Percentiles rank a stretch among this genome's conserved stretches.
Evolutionary conservation across 2,797 vertebrate genomes (phyloP).

Genomic region (Pangasius larnaudii): DNA sequence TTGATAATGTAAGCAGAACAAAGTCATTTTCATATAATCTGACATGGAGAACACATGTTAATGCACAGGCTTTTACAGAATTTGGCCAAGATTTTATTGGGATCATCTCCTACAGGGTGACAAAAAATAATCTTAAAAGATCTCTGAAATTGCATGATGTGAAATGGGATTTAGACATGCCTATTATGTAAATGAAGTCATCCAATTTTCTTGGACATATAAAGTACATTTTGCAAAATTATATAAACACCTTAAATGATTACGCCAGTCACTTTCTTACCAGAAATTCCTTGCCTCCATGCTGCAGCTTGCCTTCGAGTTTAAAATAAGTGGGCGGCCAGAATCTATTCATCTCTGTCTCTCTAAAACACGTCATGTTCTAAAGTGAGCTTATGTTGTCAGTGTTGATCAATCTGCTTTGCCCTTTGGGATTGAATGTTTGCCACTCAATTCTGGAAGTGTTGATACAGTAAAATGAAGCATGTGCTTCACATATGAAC

Average conservation of each 20-base stretch:
- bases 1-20: neutral
- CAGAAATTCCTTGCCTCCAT: neutral
- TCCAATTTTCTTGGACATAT: neutral
- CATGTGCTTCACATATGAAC: neutral
- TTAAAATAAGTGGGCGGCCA: neutral
- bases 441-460: neutral
- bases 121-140: neutral
- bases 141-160: neutral
- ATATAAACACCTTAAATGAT: neutral
- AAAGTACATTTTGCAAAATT: neutral
- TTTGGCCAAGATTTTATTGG: neutral
- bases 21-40: neutral
- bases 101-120: neutral
- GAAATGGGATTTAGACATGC: neutral
- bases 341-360: constrained; percentile 1
- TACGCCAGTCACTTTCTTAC: neutral
- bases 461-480: neutral
- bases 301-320: neutral
- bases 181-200: neutral
- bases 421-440: neutral
- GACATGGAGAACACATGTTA: neutral
- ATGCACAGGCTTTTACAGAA: neutral
- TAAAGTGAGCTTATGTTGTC: constrained; percentile 1
- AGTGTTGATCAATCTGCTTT: constrained; percentile 14
- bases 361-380: neutral